phyloP scores from a whole-genome alignment of 2,888 invertebrate species.

The Lissonota sp. region DNA sequence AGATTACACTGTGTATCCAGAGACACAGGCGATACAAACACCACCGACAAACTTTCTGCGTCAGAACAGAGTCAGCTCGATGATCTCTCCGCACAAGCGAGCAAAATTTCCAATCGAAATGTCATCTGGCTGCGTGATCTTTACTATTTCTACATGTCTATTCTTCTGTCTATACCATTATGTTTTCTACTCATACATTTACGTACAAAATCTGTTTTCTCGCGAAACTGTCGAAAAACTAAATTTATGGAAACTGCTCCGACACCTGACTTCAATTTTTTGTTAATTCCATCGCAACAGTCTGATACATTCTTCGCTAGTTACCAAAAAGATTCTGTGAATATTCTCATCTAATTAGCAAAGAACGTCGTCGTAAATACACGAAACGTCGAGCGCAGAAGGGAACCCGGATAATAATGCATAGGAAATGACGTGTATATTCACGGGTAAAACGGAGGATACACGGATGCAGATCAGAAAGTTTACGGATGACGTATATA shows the following conservation, averaged over 20 bases:
- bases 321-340: conserved; percentile 11
- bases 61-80: neutral
- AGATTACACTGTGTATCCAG: conserved; percentile 26
- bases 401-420: neutral
- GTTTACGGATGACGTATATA: conserved; percentile 28
- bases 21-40: neutral
- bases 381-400: neutral
- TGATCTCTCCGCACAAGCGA: neutral
- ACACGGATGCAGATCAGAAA: conserved; percentile 61
- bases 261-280: neutral
- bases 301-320: conserved; percentile 4
- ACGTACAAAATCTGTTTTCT: neutral
- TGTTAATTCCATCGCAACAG: conserved; percentile 6
- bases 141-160: conserved; percentile 9
- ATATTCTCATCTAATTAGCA: conserved; percentile 41
- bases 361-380: neutral
- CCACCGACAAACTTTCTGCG: neutral
- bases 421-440: neutral
- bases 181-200: neutral
- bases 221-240: neutral
- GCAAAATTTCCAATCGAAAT: conserved; percentile 18
- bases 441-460: conserved; percentile 13
- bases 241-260: neutral
- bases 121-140: conserved; percentile 36
- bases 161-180: neutral